Conservation (phyloP, 2,888 invertebrate species). For the Sesia bembeciformis region DNA sequence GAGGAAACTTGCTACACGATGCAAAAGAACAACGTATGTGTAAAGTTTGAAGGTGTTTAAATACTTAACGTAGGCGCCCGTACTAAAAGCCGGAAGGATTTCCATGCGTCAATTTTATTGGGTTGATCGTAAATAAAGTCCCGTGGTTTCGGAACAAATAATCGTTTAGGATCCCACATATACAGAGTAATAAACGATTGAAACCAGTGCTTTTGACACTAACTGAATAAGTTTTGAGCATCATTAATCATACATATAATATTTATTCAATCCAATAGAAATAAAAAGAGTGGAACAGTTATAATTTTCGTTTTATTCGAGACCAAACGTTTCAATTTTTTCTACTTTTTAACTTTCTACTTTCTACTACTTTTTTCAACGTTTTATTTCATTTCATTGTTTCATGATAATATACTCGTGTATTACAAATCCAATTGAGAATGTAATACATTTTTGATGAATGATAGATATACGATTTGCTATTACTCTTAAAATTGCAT, state of each 20-base stretch:
- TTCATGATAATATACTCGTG: no score
- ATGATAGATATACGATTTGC: no score
- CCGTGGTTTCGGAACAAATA: constrained; percentile 28
- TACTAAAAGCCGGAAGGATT: constrained; percentile 26
- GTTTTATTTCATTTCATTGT: no score
- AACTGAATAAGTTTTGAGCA: constrained; percentile 1
- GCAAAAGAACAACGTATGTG: neutral
- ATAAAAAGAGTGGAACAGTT: no score
- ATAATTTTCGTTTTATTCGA: no score
- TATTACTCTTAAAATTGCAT: no score
- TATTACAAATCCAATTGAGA: no score
- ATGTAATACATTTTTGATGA: no score
- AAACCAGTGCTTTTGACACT: constrained; percentile 4
- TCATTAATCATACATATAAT: neutral
- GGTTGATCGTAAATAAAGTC: constrained; percentile 27
- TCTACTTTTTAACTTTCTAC: no score
- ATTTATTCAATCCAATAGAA: neutral
- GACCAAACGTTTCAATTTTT: no score
- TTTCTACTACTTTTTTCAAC: no score
- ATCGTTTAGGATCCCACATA: constrained; percentile 19
- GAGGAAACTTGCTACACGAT: no score
- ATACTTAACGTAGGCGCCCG: constrained; percentile 1
- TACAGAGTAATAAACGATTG: constrained; percentile 12
- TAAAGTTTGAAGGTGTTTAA: neutral
- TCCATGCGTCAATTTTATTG: constrained; percentile 27